Base-by-base conservation (phyloP, 1,140 invertebrate species). In the Brachionus calyciflorus region DNA sequence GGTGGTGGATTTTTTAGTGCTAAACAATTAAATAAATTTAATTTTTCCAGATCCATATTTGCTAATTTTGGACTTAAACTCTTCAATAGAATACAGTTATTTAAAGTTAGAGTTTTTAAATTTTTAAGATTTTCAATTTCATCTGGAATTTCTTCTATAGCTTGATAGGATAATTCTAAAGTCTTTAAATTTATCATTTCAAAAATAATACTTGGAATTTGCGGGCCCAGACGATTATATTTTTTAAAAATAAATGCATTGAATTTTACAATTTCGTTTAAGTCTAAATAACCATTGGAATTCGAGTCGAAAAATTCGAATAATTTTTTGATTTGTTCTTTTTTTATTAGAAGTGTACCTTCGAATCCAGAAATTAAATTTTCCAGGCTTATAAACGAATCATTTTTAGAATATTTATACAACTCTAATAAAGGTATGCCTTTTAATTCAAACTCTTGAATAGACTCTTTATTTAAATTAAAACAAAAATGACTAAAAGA, bases 1-100 rank as follows among this genome's bases (percentile, higher is more conserved):
- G 79, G 79, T 2, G 83, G 83, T 12, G 84, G 84, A 10, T 82
- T 85, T 55, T 82, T 83, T 69, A 85, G 63, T 1, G 78, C 77
- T 1, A 78, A 48, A 78, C 84, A 84, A 24, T 81, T 79, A 6
- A 80, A 78, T 37, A 83, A 77, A 17, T 77, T 77, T n/a, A 84
- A 78, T n/a, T 81, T 78, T 17, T 73, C 76, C 24, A 84, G 77
- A 17, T 79, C 78, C 30, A 84, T 75, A n/a, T 81, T 79, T 12
- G 37, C 24, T 33, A 84, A 78, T 70, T 79, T 80, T 5, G 78
- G 37, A 14, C 81, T 81, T 2, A 84, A 60, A 2, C 6, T 65
- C 21, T 75, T 26, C 7, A 78, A 30, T 19, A 46, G 17, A 57
- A 57, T 60, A 57, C 69, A 73, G 33, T 76, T 30, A 68, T 41